Evolutionary conservation across 2,797 vertebrate species (phyloP).

Genomic region (Sternarchorhynchus goeldii): DNA sequence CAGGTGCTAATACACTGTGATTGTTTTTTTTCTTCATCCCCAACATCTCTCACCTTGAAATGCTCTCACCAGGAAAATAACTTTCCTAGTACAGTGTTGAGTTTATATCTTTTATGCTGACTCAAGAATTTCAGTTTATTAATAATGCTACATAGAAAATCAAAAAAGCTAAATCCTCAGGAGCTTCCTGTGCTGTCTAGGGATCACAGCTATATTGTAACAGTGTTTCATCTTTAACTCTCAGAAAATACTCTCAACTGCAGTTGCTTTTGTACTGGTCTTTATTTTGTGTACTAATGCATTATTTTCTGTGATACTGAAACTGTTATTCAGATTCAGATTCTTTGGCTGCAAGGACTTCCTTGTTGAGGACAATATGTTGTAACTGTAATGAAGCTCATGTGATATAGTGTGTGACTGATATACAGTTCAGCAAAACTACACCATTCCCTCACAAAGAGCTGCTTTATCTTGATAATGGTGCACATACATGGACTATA

Average conservation of each 20-base stretch:
- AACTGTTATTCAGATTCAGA: constrained; percentile 12
- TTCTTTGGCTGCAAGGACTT: constrained; percentile 32
- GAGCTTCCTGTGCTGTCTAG: constrained; percentile 27
- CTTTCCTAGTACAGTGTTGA: neutral
- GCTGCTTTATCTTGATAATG: constrained; percentile 9
- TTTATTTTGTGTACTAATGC: constrained; percentile 26
- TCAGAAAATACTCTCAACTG: constrained; percentile 17
- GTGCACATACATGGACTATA: neutral
- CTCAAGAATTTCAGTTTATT: neutral
- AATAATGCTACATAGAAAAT: constrained; percentile 5
- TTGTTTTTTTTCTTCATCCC: constrained; percentile 38
- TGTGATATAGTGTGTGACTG: neutral
- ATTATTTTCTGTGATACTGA: constrained; percentile 21
- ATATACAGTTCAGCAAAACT: neutral
- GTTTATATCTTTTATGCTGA: neutral
- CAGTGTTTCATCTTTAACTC: neutral
- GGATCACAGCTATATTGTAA: constrained; percentile 18
- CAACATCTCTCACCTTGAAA: neutral
- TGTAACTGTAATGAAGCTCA: neutral
- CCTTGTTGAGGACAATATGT: constrained; percentile 13
- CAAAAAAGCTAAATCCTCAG: constrained; percentile 8
- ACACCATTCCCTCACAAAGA: neutral
- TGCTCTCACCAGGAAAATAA: constrained; percentile 6
- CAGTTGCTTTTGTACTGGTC: neutral
- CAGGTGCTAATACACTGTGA: constrained; percentile 63